Conservation (phyloP, 2,888 invertebrate species). For the Euproctis similis region DNA sequence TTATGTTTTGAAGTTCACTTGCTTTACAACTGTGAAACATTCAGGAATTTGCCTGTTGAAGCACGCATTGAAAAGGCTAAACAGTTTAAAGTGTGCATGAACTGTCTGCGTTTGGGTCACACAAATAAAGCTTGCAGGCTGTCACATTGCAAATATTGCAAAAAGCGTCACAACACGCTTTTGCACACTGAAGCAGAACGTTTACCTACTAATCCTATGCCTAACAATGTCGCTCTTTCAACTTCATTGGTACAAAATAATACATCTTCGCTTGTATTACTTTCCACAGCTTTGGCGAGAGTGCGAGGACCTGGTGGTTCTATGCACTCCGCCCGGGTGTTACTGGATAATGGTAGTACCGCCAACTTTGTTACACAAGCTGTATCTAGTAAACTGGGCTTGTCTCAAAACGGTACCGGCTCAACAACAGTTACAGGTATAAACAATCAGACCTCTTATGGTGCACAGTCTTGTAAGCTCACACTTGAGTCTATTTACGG, state of each 20-base stretch:
- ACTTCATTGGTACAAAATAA: too few relatives aligned
- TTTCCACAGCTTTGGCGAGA: conserved; percentile 5
- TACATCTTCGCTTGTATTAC: conserved; percentile 1
- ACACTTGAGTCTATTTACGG: conserved; percentile 9
- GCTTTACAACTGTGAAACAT: conserved; percentile 2
- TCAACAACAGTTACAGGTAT: conserved; percentile 15
- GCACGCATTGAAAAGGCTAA: conserved; percentile 2
- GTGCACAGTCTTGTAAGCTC: conserved; percentile 11
- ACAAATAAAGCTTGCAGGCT: conserved; percentile 1
- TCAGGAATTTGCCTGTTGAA: conserved; percentile 2
- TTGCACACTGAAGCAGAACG: background rate
- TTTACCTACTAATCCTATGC: background rate
- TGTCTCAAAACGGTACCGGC: conserved; percentile 4
- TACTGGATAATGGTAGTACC: conserved; percentile 14
- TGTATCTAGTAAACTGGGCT: conserved; percentile 9
- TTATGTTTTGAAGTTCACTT: conserved; percentile 1
- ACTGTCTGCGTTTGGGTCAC: conserved; percentile 3
- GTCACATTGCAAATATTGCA: conserved; percentile 3
- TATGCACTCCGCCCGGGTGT: conserved; percentile 1
- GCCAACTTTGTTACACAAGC: conserved; percentile 9
- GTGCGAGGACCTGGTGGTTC: background rate
- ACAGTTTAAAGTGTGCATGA: conserved; percentile 3
- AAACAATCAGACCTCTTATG: conserved; percentile 6
- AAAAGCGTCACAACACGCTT: conserved; percentile 2
- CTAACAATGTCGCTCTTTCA: background rate